Percentiles rank a stretch among this genome's conserved stretches.
These are phyloP conservation scores for Drosophila percnosoma DNA, from an alignment of 2,888 invertebrate genomes.

Conservation along the genomic window DNA sequence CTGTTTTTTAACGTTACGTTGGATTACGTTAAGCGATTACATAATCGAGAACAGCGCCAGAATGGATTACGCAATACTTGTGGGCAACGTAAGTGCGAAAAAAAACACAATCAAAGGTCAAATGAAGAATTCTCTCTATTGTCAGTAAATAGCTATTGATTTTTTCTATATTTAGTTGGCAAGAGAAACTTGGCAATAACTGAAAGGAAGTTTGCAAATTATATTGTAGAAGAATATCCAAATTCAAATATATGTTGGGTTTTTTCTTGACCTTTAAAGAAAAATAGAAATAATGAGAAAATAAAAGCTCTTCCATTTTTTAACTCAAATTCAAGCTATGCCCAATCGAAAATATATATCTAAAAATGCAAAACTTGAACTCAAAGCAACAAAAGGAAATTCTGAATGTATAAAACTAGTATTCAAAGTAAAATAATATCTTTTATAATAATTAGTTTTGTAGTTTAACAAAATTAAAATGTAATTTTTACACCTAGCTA, in stretches of 20 bases:
- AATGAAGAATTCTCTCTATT: slow-evolving; percentile 10
- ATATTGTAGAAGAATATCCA: not conserved
- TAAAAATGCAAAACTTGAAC: not conserved
- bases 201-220: not conserved
- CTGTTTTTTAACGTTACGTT: slow-evolving; percentile 23
- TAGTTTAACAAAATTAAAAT: not conserved
- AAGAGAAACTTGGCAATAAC: not conserved
- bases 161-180: not conserved
- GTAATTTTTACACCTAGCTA: fast-evolving
- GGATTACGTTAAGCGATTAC: slow-evolving; percentile 48
- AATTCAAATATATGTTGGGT: not conserved
- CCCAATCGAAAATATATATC: not conserved
- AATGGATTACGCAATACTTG: slow-evolving; percentile 71
- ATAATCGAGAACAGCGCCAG: slow-evolving; percentile 51
- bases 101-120: slow-evolving; percentile 46
- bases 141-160: slow-evolving; percentile 18
- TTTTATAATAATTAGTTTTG: not conserved
- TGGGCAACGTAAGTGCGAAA: slow-evolving; percentile 57
- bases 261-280: not conserved
- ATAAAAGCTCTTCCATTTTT: not conserved
- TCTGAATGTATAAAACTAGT: not conserved
- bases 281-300: not conserved
- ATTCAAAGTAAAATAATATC: not conserved
- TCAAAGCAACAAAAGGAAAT: not conserved
- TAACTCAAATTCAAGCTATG: not conserved